phyloP scores from a whole-genome alignment of 2,888 invertebrate species.

The Sarcophaga variegata region DNA sequence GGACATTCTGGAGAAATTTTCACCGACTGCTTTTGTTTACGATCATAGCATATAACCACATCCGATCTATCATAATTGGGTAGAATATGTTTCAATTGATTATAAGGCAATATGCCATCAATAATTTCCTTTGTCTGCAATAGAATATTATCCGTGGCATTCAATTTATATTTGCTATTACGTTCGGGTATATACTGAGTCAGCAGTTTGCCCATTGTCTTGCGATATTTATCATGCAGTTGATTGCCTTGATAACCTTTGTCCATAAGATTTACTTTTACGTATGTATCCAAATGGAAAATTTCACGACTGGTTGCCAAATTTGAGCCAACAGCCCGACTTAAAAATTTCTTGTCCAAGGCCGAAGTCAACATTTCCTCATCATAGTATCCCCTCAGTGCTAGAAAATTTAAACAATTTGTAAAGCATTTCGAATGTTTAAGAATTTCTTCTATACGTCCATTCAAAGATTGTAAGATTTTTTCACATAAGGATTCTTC shows the following conservation, averaged over 20 bases:
- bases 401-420: conserved; percentile 85
- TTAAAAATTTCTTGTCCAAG: conserved; percentile 84
- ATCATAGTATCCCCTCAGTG: conserved; percentile 84
- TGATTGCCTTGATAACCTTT: conserved; percentile 83
- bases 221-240: conserved; percentile 82
- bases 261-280: conserved; percentile 78
- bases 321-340: conserved; percentile 83
- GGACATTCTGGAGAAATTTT: conserved; percentile 82
- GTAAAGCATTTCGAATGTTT: conserved; percentile 85
- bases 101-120: conserved; percentile 82
- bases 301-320: conserved; percentile 84
- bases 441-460: conserved; percentile 84
- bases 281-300: conserved; percentile 85
- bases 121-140: conserved; percentile 84
- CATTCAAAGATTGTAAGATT: conserved; percentile 83
- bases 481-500: conserved; percentile 82
- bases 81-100: conserved; percentile 84
- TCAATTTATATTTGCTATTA: conserved; percentile 83
- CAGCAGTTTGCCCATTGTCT: conserved; percentile 84
- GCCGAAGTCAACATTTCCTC: conserved; percentile 84
- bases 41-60: conserved; percentile 85
- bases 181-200: conserved; percentile 84
- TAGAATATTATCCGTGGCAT: conserved; percentile 84
- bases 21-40: conserved; percentile 82
- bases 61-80: conserved; percentile 87